Conservation (phyloP, 53 echinoderm and acorn worm genomes). For the Zoroaster sp. region DNA sequence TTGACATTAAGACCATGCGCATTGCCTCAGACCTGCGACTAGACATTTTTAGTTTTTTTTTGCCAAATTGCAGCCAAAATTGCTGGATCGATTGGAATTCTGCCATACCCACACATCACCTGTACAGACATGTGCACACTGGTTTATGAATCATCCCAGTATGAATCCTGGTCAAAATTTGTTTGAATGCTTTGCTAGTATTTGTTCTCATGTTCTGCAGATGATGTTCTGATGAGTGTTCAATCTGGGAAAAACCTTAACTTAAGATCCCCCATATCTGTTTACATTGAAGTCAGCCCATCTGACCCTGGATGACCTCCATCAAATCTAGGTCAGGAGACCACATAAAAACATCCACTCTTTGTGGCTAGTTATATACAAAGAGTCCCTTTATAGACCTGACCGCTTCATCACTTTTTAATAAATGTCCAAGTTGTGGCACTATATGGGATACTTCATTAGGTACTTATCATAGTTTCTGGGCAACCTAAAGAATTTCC, state of each 20-base stretch:
- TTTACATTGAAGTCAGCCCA: slow-evolving; percentile 13
- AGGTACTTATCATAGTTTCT: not conserved
- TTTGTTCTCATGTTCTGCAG: too few relatives aligned
- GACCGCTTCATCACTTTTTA: not conserved
- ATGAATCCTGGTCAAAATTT: too few relatives aligned
- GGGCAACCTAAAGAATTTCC: not conserved
- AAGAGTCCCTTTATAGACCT: slow-evolving; percentile 1
- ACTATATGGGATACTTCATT: not conserved
- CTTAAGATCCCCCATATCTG: not conserved
- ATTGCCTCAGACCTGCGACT: too few relatives aligned
- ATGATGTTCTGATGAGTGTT: not conserved
- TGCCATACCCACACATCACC: too few relatives aligned
- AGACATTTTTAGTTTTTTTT: too few relatives aligned
- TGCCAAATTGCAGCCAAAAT: too few relatives aligned
- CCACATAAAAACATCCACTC: slow-evolving; percentile 30
- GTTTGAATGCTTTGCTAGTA: too few relatives aligned
- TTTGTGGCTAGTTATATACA: not conserved
- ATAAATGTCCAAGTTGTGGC: not conserved
- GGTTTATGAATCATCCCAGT: too few relatives aligned
- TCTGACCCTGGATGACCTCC: not conserved
- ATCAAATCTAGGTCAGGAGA: slow-evolving; percentile 6
- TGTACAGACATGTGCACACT: too few relatives aligned
- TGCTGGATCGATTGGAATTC: too few relatives aligned
- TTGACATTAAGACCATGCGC: too few relatives aligned
- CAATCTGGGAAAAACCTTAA: not conserved